Conservation (phyloP, 2,113 vertebrate genomes). For the Echinops telfairi region DNA sequence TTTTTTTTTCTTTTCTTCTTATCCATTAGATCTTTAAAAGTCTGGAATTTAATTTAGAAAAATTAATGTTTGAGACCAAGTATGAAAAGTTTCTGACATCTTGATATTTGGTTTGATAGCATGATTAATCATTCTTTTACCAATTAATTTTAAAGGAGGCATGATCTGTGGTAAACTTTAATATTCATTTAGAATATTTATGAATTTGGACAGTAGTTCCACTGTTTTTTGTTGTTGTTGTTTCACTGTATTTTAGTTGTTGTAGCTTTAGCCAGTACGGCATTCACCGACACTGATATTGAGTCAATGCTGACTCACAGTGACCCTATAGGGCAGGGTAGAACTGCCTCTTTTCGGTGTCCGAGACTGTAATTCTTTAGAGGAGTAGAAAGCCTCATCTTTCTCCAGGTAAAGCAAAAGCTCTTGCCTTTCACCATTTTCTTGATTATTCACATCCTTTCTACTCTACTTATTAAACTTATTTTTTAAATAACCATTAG, state of each 20-base stretch:
- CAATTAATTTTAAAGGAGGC: neutral
- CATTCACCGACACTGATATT: no score
- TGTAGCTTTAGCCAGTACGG: neutral
- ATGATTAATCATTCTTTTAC: neutral
- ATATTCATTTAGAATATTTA: neutral
- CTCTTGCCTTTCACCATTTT: neutral
- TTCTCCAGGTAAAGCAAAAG: no score
- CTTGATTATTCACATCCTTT: neutral
- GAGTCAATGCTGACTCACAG: no score
- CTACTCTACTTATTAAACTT: neutral
- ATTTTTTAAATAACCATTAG: neutral
- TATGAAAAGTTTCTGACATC: neutral
- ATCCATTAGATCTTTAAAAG: neutral
- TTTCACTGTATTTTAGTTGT: slow-evolving; percentile 19
- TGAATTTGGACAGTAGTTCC: neutral
- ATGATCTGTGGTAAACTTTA: neutral
- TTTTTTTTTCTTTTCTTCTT: neutral
- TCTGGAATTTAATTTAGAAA: neutral
- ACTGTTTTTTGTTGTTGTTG: neutral
- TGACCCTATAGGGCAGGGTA: no score
- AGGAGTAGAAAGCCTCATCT: no score
- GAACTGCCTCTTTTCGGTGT: no score
- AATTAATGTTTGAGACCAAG: neutral
- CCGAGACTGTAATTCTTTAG: no score
- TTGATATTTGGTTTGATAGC: neutral